Evolutionary conservation across 2,113 vertebrate species (phyloP).

Genomic region (Atherinomorus stipes): DNA sequence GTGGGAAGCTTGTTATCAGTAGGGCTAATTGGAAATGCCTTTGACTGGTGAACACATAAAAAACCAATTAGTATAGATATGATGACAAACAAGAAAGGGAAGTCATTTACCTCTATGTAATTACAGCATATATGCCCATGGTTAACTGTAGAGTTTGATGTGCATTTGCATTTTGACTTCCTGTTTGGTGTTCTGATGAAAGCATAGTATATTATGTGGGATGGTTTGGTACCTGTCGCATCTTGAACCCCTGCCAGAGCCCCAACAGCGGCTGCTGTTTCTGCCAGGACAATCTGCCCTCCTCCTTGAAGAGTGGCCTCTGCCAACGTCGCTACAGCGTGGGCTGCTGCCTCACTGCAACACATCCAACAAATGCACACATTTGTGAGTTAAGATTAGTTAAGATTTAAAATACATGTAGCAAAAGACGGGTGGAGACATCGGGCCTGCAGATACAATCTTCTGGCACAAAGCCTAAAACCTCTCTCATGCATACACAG

Average conservation of each 20-base stretch:
- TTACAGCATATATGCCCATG: not conserved
- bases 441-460: slow-evolving; percentile 3
- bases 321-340: slow-evolving; percentile 95
- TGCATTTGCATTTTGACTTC: not conserved
- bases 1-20: slow-evolving; percentile 55
- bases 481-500: slow-evolving; percentile 4
- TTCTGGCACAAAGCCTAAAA: slow-evolving; percentile 25
- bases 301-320: slow-evolving; percentile 98
- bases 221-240: slow-evolving; percentile 71
- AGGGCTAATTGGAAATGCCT: slow-evolving; percentile 59
- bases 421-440: not conserved
- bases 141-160: not conserved
- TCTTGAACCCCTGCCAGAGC: slow-evolving; percentile 95
- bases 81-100: not conserved
- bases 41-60: slow-evolving; percentile 33
- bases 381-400: not conserved
- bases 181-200: not conserved
- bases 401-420: not conserved
- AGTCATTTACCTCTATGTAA: not conserved
- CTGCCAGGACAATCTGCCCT: slow-evolving; percentile 96
- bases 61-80: slow-evolving; percentile 24
- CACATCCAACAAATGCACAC: slow-evolving; percentile 1
- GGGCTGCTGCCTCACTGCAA: slow-evolving; percentile 94
- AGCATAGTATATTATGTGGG: no score
- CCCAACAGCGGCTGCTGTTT: slow-evolving; percentile 97